Percentiles rank a stretch among this genome's conserved stretches.
Evolutionary conservation across 2,113 vertebrate species (phyloP).

Genomic region (Calcarius ornatus): DNA sequence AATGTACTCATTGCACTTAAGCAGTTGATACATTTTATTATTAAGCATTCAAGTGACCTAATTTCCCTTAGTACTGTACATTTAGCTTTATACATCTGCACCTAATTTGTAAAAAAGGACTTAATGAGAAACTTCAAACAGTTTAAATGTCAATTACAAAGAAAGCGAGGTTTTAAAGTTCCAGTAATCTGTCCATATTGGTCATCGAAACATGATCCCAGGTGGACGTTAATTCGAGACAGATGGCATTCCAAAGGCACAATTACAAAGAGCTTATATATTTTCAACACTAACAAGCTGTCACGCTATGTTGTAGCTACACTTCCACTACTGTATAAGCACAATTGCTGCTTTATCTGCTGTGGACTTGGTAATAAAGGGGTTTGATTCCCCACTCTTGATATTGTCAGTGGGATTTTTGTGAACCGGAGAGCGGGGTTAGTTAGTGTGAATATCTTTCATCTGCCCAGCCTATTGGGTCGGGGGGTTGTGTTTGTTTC

Average conservation of each 20-base stretch:
- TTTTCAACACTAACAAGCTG: slow-evolving; percentile 81
- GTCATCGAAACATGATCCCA: slow-evolving; percentile 86
- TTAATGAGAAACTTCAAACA: slow-evolving; percentile 92
- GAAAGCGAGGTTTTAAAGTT: slow-evolving; percentile 84
- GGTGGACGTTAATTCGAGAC: slow-evolving; percentile 89
- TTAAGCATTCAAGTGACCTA: slow-evolving; percentile 74
- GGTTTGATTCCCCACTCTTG: slow-evolving; percentile 4
- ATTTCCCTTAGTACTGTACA: slow-evolving; percentile 75
- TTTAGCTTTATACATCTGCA: slow-evolving; percentile 81
- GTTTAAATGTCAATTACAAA: slow-evolving; percentile 90
- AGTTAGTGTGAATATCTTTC: neutral
- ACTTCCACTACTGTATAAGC: slow-evolving; percentile 55
- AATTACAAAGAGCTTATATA: slow-evolving; percentile 83
- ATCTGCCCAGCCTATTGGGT: neutral
- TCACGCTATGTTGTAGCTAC: slow-evolving; percentile 67
- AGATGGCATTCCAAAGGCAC: slow-evolving; percentile 90
- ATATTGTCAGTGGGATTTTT: neutral
- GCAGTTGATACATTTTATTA: slow-evolving; percentile 68
- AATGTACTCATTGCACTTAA: slow-evolving; percentile 60
- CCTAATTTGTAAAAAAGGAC: slow-evolving; percentile 81
- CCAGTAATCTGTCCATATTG: slow-evolving; percentile 83
- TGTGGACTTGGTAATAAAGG: neutral
- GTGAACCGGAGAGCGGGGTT: neutral
- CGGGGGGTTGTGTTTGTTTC: neutral
- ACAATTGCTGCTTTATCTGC: slow-evolving; percentile 51